phyloP scores from a whole-genome alignment of 2,797 vertebrate genomes.

The Heterohyrax brucei region DNA sequence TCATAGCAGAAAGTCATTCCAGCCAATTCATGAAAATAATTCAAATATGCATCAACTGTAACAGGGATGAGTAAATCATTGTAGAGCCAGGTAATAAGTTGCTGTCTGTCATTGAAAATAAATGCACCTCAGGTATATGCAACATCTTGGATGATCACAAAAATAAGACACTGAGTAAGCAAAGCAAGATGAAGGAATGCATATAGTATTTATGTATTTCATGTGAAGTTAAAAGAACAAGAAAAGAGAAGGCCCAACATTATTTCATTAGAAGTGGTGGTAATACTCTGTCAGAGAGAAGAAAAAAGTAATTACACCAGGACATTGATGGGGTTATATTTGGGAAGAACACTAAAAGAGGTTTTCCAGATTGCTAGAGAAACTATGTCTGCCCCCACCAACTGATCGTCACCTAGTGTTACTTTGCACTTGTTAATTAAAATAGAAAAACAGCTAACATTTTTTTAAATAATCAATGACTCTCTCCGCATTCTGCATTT shows the following conservation, averaged over 20 bases:
- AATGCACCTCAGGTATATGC: neutral
- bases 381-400: neutral
- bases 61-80: neutral
- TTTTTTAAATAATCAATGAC: constrained; percentile 1
- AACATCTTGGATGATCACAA: neutral
- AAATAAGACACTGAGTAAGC: neutral
- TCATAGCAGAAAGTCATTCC: neutral
- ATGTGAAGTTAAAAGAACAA: neutral
- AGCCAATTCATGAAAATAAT: constrained; percentile 33
- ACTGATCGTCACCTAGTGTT: neutral
- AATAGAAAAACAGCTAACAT: neutral
- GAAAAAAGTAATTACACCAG: neutral
- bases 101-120: constrained; percentile 49
- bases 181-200: neutral
- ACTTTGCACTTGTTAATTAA: neutral
- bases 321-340: too few relatives aligned
- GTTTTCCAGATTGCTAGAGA: neutral
- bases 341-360: neutral
- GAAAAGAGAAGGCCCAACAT: neutral
- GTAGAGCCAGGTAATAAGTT: neutral
- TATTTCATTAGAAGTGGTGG: neutral
- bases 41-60: neutral
- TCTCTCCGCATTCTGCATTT: neutral
- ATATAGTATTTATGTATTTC: neutral
- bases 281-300: neutral